These are phyloP conservation scores for Atlantisia rogersi DNA, from an alignment of 2,113 vertebrate species.

Conservation along the genomic window DNA sequence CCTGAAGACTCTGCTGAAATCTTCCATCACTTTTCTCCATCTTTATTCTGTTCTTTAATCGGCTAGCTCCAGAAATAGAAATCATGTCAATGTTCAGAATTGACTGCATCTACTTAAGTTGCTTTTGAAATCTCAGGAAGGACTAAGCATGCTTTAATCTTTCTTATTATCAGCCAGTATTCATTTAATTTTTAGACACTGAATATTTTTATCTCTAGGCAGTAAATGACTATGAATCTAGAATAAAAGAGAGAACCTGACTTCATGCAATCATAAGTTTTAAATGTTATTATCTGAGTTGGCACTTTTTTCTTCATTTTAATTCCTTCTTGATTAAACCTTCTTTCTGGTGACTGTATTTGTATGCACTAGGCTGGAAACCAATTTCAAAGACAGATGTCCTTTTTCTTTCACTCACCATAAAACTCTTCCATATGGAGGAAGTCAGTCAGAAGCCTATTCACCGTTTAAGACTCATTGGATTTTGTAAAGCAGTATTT, in stretches of 20 bases:
- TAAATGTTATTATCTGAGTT: neutral
- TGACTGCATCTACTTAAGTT: neutral
- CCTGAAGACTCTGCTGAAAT: neutral
- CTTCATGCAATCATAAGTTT: neutral
- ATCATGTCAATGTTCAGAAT: neutral
- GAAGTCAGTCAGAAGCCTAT: neutral
- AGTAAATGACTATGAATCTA: neutral
- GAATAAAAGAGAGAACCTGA: neutral
- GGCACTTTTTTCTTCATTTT: neutral
- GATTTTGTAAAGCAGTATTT: neutral
- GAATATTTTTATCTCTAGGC: neutral
- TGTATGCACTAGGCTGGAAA: neutral
- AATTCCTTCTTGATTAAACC: conserved; percentile 5
- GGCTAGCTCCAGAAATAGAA: neutral
- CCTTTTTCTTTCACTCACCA: neutral
- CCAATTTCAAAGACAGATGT: neutral
- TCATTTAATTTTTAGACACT: neutral
- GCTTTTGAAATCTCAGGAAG: neutral
- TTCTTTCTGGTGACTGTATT: neutral
- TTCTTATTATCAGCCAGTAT: neutral
- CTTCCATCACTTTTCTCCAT: neutral
- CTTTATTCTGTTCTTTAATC: neutral
- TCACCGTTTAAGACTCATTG: neutral
- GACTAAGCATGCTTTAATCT: neutral
- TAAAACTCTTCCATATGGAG: neutral